A percentile compares a stretch with the other conserved stretches of the same genome.
phyloP scores from a whole-genome alignment of 1,140 invertebrate genomes.

The Cephus cinctus region DNA sequence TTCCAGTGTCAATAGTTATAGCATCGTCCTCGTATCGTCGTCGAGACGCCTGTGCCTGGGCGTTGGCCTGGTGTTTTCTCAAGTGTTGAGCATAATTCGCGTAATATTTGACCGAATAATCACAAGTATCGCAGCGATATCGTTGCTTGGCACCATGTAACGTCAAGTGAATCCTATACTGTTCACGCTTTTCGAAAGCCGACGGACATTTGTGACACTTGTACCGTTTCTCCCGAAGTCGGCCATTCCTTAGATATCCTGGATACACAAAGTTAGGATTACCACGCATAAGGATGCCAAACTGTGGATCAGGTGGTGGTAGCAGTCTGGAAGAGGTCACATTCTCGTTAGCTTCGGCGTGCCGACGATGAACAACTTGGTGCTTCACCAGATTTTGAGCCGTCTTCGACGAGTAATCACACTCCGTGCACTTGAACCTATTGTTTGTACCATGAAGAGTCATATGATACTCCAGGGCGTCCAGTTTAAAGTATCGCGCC shows the following conservation, averaged over 20 bases:
- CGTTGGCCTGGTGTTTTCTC: constrained; percentile 72
- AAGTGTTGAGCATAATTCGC: constrained; percentile 80
- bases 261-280: constrained; percentile 78
- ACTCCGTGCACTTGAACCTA: constrained; percentile 75
- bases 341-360: constrained; percentile 30
- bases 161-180: constrained; percentile 80
- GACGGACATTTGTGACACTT: constrained; percentile 86
- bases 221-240: constrained; percentile 74
- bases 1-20: constrained; percentile 43
- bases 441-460: constrained; percentile 69
- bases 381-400: constrained; percentile 76
- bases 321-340: constrained; percentile 29
- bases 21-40: constrained; percentile 52
- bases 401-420: constrained; percentile 80
- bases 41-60: constrained; percentile 63
- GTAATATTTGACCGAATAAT: constrained; percentile 86
- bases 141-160: constrained; percentile 82
- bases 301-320: constrained; percentile 63
- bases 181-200: constrained; percentile 81
- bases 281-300: constrained; percentile 66
- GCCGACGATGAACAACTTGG: constrained; percentile 62
- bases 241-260: constrained; percentile 72
- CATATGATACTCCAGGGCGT: constrained; percentile 72
- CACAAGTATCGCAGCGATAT: constrained; percentile 82
- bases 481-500: constrained; percentile 67